These are phyloP conservation scores for Amitus sp. DNA, from an alignment of 2,888 invertebrate genomes.

Conservation along the genomic window DNA sequence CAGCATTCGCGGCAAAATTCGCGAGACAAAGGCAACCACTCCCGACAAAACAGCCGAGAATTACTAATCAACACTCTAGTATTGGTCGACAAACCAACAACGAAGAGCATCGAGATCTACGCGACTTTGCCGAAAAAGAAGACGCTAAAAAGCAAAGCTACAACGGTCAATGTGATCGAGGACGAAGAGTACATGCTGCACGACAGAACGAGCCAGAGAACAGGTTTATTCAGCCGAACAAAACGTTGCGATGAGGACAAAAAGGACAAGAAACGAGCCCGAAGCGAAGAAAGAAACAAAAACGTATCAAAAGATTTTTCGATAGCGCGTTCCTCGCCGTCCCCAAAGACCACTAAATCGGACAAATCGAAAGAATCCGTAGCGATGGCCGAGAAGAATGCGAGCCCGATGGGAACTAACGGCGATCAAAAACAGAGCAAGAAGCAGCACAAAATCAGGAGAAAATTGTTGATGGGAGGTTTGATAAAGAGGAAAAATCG, in stretches of 20 bases:
- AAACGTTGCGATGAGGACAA: constrained; percentile 77
- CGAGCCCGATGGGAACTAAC: constrained; percentile 22
- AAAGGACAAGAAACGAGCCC: constrained; percentile 78
- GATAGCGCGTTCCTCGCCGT: constrained; percentile 66
- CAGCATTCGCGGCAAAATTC: constrained; percentile 82
- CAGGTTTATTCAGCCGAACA: constrained; percentile 75
- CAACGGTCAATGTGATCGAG: constrained; percentile 75
- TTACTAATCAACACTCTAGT: constrained; percentile 61
- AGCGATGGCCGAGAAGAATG: constrained; percentile 70
- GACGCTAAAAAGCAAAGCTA: constrained; percentile 71
- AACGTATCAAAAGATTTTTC: constrained; percentile 76
- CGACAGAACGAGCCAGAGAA: constrained; percentile 76
- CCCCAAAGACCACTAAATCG: constrained; percentile 49
- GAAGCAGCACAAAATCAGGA: constrained; percentile 89
- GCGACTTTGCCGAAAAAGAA: constrained; percentile 92
- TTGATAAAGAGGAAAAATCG: constrained; percentile 88
- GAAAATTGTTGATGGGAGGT: constrained; percentile 90
- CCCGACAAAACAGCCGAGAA: constrained; percentile 73
- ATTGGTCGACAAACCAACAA: constrained; percentile 62
- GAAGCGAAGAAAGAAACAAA: constrained; percentile 88
- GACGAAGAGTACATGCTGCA: constrained; percentile 76
- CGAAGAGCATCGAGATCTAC: constrained; percentile 86
- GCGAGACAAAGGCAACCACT: constrained; percentile 74
- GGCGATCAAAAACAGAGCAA: constrained; percentile 79
- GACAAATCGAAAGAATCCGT: constrained; percentile 69